A percentile compares a stretch with the other conserved stretches of the same genome.
phyloP scores from a whole-genome alignment of 2,888 invertebrate genomes.

The Troides oblongomaculatus region DNA sequence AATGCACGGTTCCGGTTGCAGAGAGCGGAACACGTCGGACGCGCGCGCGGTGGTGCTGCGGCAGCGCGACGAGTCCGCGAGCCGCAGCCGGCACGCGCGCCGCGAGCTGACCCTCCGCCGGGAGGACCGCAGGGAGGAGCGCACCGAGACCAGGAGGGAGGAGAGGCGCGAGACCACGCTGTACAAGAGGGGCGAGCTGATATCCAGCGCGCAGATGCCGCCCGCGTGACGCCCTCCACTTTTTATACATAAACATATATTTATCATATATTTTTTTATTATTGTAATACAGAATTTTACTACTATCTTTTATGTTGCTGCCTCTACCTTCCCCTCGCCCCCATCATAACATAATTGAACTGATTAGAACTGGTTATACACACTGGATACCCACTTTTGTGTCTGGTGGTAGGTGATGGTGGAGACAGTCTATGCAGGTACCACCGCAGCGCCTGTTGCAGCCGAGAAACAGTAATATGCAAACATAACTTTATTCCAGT shows the following conservation, averaged over 20 bases:
- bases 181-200: constrained; percentile 90
- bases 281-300: constrained; percentile 25
- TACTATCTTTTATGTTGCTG: constrained; percentile 11
- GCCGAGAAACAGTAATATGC: too few relatives aligned
- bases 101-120: constrained; percentile 62
- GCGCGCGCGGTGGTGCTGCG: constrained; percentile 64
- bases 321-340: too few relatives aligned
- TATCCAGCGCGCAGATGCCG: constrained; percentile 85
- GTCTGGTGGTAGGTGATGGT: too few relatives aligned
- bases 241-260: constrained; percentile 76
- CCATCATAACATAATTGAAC: too few relatives aligned
- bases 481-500: too few relatives aligned
- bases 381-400: too few relatives aligned
- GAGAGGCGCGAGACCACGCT: constrained; percentile 69
- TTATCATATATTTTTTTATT: constrained; percentile 50
- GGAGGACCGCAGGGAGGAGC: constrained; percentile 43
- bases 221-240: constrained; percentile 64
- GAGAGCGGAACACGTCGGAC: constrained; percentile 75
- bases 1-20: constrained; percentile 39
- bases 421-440: too few relatives aligned
- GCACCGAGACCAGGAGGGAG: constrained; percentile 46
- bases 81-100: constrained; percentile 29
- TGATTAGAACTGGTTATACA: too few relatives aligned
- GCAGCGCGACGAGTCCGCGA: constrained; percentile 73
- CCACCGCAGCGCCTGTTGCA: too few relatives aligned